Base-by-base conservation (phyloP, 2,797 vertebrate genomes). In the Cheirogaleus major region DNA sequence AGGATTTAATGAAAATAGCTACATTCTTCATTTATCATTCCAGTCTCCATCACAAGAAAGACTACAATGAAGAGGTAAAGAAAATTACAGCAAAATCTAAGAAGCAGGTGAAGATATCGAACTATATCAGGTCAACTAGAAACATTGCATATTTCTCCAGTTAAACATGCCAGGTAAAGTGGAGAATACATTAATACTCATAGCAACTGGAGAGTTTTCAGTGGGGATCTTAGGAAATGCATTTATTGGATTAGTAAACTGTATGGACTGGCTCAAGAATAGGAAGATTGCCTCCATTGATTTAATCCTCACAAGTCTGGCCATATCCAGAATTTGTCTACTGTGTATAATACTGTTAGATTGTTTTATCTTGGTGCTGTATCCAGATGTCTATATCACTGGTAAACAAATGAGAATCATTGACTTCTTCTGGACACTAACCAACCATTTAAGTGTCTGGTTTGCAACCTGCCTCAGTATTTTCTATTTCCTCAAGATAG, bases 221-320 rank as follows among this genome's bases (percentile, higher is more conserved):
- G 10, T 96, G 81, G 98, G 97, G 52, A 63, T 98, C 78, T 48
- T 89, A 73, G 97, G 97, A 82, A 98, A 98, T 41, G 55, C 87
- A 91, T 98, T 98, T 95, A 98, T 98, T 96, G 52, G 81, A 45
- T 4, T 96, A 75, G 82, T 98, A 83, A 98, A 97, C 59, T 93
- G 32, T n/a, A 55, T 69, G 88, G 96, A 97, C 41, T 98, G 98
- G 97, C 87, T 98, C 57, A 98, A 98, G 97, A 95, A 8, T 20
- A 98, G 89, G 97, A 98, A 92, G 84, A 57, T 84, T 30, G 92
- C 96, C 61, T 92, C 97, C 0, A 25, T 96, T 50, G 93, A 98
- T 91, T 91, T 95, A 93, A 98, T 98, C 52, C 92, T 98, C 89
- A 97, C 93, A 32, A 98, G 97, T 88, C 93, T 98, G 83, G 95